phyloP scores from a whole-genome alignment of 2,888 invertebrate genomes.

The Eupithecia dodoneata region DNA sequence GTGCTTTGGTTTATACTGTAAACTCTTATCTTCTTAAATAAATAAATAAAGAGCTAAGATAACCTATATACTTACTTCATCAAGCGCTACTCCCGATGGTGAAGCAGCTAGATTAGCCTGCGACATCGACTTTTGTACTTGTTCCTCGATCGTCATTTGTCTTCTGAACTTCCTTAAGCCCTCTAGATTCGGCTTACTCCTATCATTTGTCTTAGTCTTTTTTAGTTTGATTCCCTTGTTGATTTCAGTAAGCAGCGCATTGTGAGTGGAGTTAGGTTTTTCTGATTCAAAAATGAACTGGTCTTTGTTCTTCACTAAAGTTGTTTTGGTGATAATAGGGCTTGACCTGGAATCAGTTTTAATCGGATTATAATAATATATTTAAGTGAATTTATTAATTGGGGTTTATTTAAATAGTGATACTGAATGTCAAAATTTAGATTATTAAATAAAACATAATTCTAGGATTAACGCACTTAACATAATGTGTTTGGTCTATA shows the following conservation, averaged over 20 bases:
- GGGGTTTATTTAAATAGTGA: background rate
- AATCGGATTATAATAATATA: background rate
- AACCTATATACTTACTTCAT: conserved; percentile 57
- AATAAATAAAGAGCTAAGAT: background rate
- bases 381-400: background rate
- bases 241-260: conserved; percentile 92
- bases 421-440: background rate
- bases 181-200: conserved; percentile 92
- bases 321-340: conserved; percentile 83
- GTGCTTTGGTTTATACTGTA: too few species aligned
- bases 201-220: conserved; percentile 91
- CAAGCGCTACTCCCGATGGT: conserved; percentile 71
- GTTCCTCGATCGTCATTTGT: conserved; percentile 95
- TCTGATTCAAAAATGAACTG: conserved; percentile 96
- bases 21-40: too few species aligned
- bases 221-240: conserved; percentile 90
- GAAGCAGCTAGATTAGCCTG: conserved; percentile 85
- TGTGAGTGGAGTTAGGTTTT: conserved; percentile 88
- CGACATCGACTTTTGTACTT: conserved; percentile 92
- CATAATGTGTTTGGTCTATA: background rate
- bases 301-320: conserved; percentile 88
- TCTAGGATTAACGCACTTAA: background rate
- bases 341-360: conserved; percentile 77
- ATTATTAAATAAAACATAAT: background rate
- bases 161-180: conserved; percentile 94